Evolutionary conservation across 2,888 invertebrate genomes (phyloP).

Genomic region (Melinopterus prodromus): DNA sequence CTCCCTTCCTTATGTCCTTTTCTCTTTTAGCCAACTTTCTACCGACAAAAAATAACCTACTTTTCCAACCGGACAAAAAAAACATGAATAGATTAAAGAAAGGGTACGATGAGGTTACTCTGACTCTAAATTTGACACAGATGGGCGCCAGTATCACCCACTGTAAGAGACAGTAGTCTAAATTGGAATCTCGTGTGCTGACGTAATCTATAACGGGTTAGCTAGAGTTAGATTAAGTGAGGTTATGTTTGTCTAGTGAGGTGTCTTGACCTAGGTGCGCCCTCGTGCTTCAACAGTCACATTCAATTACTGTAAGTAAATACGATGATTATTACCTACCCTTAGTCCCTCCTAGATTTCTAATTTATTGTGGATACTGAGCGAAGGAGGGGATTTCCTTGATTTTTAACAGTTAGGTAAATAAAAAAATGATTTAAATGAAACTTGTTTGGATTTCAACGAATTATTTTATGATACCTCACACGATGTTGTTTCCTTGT

Average conservation of each 20-base stretch:
- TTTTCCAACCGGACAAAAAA: slow-evolving; percentile 22
- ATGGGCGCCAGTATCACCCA: neutral
- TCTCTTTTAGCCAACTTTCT: neutral
- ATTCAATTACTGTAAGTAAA: neutral
- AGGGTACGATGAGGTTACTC: neutral
- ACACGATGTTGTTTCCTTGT: too few relatives aligned
- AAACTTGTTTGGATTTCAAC: too few relatives aligned
- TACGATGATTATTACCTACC: neutral
- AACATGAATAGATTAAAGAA: slow-evolving; percentile 33
- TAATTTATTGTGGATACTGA: too few relatives aligned
- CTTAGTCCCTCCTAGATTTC: too few relatives aligned
- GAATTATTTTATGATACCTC: too few relatives aligned
- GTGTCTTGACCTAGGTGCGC: neutral
- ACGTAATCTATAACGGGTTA: neutral
- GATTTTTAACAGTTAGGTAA: too few relatives aligned
- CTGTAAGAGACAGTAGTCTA: neutral
- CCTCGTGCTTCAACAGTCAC: neutral
- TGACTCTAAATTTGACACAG: neutral
- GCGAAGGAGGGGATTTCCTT: too few relatives aligned
- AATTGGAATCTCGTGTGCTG: neutral
- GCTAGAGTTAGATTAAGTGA: neutral
- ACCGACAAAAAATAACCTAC: slow-evolving; percentile 30
- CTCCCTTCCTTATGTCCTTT: neutral
- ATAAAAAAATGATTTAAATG: too few relatives aligned
- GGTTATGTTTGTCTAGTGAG: neutral